Percentiles rank a stretch among this genome's conserved stretches.
Evolutionary conservation across 2,113 vertebrate species (phyloP).

Genomic region (Cisticola juncidis): DNA sequence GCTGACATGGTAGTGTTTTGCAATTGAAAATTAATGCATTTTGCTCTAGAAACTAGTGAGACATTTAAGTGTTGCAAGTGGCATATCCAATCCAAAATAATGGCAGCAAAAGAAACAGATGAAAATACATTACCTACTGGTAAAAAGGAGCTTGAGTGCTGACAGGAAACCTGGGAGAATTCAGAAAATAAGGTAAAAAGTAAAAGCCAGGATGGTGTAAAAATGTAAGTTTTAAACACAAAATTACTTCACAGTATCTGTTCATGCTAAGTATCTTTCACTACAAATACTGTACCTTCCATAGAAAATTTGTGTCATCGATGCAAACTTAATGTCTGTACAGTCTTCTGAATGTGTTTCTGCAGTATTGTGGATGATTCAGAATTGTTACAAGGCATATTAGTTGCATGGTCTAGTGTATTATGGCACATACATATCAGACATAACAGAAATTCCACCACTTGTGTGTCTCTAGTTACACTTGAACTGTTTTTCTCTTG

Average conservation of each 20-base stretch:
- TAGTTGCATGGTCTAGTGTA: neutral
- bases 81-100: neutral
- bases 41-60: neutral
- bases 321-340: neutral
- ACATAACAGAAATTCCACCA: neutral
- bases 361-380: neutral
- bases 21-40: neutral
- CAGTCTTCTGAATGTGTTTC: neutral
- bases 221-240: neutral
- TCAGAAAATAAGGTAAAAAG: neutral
- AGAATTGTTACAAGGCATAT: neutral
- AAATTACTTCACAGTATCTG: neutral
- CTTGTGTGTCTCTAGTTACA: neutral
- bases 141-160: neutral
- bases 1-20: neutral
- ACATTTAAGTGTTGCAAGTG: neutral
- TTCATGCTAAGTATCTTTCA: neutral
- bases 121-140: neutral
- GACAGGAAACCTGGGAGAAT: neutral
- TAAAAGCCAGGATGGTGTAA: neutral
- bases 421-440: neutral
- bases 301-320: neutral
- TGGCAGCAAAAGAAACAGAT: neutral
- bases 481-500: neutral
- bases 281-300: neutral